Evolutionary conservation across 2,113 vertebrate genomes (phyloP).

Genomic region (Nothobranchius kuhntae): DNA sequence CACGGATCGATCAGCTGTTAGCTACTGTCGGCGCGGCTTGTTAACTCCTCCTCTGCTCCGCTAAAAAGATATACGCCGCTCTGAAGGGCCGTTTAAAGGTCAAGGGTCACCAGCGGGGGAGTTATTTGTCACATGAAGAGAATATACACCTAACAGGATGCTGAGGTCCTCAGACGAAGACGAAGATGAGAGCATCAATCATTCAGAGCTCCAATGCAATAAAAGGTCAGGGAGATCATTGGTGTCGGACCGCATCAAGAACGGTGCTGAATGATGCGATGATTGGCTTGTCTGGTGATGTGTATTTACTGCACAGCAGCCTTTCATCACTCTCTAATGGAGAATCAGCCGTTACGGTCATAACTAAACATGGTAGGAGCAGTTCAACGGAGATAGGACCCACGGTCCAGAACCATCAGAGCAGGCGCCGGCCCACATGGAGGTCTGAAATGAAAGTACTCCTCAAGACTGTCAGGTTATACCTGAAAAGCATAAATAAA

Average conservation of each 20-base stretch:
- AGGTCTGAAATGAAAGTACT: no score
- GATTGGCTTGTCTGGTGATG: not conserved
- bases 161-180: not conserved
- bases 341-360: no score
- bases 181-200: not conserved
- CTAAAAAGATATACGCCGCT: not conserved
- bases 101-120: not conserved
- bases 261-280: not conserved
- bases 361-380: no score
- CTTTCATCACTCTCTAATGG: no score
- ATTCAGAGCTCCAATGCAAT: not conserved
- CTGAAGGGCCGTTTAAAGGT: not conserved
- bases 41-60: conserved; percentile 8
- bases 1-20: conserved; percentile 50
- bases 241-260: not conserved
- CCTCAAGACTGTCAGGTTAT: no score
- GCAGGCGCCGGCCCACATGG: no score
- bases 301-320: not conserved
- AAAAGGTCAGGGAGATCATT: conserved; percentile 20
- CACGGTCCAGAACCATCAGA: no score
- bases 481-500: not conserved
- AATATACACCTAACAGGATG: not conserved
- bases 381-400: no score
- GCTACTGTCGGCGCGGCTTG: conserved; percentile 30
- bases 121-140: not conserved